These are phyloP conservation scores for Heliconius himera DNA, from an alignment of 1,140 invertebrate species.

Conservation along the genomic window DNA sequence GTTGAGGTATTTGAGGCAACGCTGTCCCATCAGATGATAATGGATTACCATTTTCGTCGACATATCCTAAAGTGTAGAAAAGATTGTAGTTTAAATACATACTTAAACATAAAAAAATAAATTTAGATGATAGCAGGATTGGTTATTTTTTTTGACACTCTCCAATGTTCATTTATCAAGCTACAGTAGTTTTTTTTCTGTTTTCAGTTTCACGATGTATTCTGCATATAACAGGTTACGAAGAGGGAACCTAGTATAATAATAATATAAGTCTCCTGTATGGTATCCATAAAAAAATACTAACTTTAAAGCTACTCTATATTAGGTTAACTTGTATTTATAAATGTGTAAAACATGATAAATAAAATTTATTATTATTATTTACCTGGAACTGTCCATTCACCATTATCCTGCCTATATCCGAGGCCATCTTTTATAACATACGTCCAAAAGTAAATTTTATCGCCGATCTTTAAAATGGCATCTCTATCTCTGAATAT, in stretches of 20 bases:
- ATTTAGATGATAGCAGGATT: no score
- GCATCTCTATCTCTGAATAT: slow-evolving; percentile 84
- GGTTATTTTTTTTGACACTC: no score
- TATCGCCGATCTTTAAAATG: slow-evolving; percentile 83
- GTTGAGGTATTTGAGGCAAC: neutral
- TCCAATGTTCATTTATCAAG: no score
- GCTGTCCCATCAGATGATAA: slow-evolving; percentile 27
- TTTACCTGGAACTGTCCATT: slow-evolving; percentile 78
- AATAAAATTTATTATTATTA: neutral
- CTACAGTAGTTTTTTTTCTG: no score
- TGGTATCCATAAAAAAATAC: no score
- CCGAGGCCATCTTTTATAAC: slow-evolving; percentile 85
- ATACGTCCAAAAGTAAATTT: slow-evolving; percentile 88
- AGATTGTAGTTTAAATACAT: neutral
- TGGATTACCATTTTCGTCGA: slow-evolving; percentile 55
- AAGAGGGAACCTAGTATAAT: no score
- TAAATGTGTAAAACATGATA: neutral
- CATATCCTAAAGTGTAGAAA: slow-evolving; percentile 41
- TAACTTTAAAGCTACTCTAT: no score
- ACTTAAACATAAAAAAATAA: no score
- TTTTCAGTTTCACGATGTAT: no score
- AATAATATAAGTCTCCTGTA: no score
- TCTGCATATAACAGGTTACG: no score
- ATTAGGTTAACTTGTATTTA: no score
- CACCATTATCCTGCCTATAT: slow-evolving; percentile 83